These are phyloP conservation scores for Ariolimax columbianus DNA, from an alignment of 2,888 invertebrate species.

Conservation along the genomic window DNA sequence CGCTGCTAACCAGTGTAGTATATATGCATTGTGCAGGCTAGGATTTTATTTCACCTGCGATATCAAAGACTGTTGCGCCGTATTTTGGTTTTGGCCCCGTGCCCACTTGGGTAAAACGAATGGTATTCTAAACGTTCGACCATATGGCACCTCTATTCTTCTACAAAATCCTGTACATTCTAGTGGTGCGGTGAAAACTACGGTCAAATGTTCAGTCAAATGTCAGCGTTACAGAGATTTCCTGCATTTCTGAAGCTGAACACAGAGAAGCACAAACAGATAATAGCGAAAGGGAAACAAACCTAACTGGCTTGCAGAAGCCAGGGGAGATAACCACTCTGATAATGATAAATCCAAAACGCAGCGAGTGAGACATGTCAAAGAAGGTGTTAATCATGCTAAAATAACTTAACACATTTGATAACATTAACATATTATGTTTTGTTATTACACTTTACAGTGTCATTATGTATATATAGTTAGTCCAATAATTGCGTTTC, in stretches of 20 bases:
- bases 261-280: not conserved
- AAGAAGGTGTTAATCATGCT: not conserved
- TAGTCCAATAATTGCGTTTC: no score
- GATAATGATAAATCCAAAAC: not conserved
- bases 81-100: no score
- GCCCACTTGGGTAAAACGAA: no score
- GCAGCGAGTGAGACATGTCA: slow-evolving; percentile 25
- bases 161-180: no score
- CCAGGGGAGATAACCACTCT: slow-evolving; percentile 6
- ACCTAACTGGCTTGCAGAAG: slow-evolving; percentile 36
- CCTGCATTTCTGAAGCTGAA: not conserved
- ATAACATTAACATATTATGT: not conserved
- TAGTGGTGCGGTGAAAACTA: no score
- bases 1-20: no score
- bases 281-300: not conserved
- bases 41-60: no score
- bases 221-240: not conserved
- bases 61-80: no score
- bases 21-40: no score
- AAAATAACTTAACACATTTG: not conserved
- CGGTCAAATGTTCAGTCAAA: not conserved
- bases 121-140: no score
- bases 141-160: no score
- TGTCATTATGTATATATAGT: no score
- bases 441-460: not conserved